Conservation (phyloP, 2,888 invertebrate genomes). For the Drosophila ezoana region DNA sequence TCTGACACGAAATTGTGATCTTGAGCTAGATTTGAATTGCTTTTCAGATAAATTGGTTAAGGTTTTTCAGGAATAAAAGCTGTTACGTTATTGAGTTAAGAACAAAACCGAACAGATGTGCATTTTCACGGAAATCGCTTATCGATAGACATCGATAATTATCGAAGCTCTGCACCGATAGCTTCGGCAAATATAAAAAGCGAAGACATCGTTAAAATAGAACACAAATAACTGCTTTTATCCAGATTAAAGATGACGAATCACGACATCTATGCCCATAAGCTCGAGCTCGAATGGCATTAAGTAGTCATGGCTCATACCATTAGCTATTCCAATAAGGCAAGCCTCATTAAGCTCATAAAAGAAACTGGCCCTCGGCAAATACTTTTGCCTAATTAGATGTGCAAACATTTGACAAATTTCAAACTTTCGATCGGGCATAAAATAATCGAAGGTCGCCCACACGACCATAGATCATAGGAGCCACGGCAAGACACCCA, state of each 20-base stretch:
- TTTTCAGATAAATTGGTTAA: neutral
- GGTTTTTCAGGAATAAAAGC: too few relatives aligned
- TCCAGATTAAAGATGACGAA: neutral
- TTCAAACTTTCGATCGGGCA: constrained; percentile 15
- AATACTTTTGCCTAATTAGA: constrained; percentile 31
- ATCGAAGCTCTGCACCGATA: too few relatives aligned
- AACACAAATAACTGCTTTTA: too few relatives aligned
- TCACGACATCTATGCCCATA: neutral
- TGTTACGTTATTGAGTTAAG: too few relatives aligned
- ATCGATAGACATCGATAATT: too few relatives aligned
- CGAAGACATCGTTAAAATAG: too few relatives aligned
- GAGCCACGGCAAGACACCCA: neutral
- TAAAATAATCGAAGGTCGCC: constrained; percentile 26
- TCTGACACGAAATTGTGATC: constrained; percentile 4
- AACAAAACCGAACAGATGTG: too few relatives aligned
- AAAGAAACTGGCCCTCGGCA: constrained; percentile 14
- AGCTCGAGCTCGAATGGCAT: neutral
- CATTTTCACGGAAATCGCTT: too few relatives aligned
- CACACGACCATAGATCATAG: constrained; percentile 32
- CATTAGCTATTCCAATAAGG: neutral
- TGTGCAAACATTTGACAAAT: constrained; percentile 40
- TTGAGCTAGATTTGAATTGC: constrained; percentile 3
- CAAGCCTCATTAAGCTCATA: neutral
- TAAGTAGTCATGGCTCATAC: neutral
- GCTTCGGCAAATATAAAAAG: too few relatives aligned